Percentiles rank a stretch among this genome's conserved stretches.
Conservation (phyloP, 2,797 vertebrate species). For the Gallinago nigripennis region DNA sequence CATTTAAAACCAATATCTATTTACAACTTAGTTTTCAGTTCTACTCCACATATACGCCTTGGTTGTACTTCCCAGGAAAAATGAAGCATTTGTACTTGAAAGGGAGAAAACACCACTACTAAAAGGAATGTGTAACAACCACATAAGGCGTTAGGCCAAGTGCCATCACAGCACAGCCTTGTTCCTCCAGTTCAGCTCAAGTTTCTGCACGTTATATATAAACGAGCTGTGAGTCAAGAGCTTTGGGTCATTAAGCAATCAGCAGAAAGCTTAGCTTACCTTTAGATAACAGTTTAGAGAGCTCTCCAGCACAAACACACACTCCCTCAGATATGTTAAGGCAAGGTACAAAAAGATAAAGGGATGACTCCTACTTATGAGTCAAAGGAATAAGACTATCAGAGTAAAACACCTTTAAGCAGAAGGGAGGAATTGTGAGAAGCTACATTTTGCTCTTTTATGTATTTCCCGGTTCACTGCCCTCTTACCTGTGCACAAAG, state of each 20-base stretch:
- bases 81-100: neutral
- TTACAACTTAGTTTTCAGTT: neutral
- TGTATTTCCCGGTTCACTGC: neutral
- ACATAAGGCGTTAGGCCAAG: neutral
- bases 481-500: slow-evolving; percentile 85
- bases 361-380: neutral
- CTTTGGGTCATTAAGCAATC: neutral
- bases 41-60: rapidly evolving
- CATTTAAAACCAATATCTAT: rapidly evolving
- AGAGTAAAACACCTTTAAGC: neutral
- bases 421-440: neutral
- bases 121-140: neutral
- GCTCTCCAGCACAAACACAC: neutral
- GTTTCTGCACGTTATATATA: neutral
- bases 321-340: neutral
- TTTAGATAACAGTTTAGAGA: neutral
- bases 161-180: neutral
- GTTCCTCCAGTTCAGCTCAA: neutral
- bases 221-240: neutral
- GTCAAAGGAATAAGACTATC: neutral
- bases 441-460: neutral
- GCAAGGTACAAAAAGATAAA: rapidly evolving
- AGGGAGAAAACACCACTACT: neutral
- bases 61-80: neutral
- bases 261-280: neutral